Evolutionary conservation across 2,113 vertebrate species (phyloP).

Genomic region (Vicugna pacos): DNA sequence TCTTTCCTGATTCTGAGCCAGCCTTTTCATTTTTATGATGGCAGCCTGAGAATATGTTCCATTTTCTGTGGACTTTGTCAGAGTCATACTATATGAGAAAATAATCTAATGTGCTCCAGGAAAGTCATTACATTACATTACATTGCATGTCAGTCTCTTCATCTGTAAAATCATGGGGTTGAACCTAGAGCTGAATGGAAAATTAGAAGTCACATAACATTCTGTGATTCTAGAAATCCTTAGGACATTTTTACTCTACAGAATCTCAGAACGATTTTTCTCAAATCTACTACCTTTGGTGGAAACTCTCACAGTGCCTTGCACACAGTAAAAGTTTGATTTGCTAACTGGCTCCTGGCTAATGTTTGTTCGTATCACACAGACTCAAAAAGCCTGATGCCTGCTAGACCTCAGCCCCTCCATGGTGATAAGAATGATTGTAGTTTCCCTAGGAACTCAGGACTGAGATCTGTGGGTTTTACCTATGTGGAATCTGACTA

Average conservation of each 20-base stretch:
- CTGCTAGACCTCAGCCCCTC: constrained; percentile 50
- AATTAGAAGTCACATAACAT: constrained; percentile 51
- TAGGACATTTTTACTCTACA: constrained; percentile 32
- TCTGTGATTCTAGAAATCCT: constrained; percentile 54
- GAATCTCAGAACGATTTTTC: constrained; percentile 56
- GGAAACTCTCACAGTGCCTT: constrained; percentile 73
- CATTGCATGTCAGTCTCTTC: constrained; percentile 57
- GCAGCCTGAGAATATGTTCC: constrained; percentile 61
- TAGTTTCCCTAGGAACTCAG: constrained; percentile 46
- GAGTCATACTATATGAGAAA: constrained; percentile 56
- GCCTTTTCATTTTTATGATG: constrained; percentile 67
- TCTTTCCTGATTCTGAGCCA: constrained; percentile 65
- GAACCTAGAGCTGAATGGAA: constrained; percentile 54
- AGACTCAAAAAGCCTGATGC: constrained; percentile 58
- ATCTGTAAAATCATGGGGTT: constrained; percentile 56
- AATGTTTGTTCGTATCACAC: constrained; percentile 53
- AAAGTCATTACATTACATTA: constrained; percentile 11
- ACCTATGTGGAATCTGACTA: constrained; percentile 50
- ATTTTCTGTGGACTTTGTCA: constrained; percentile 69
- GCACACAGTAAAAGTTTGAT: constrained; percentile 53
- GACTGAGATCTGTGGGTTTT: constrained; percentile 40
- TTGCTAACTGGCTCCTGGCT: constrained; percentile 50
- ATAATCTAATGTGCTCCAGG: constrained; percentile 32
- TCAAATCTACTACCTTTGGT: constrained; percentile 14
- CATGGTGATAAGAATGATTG: constrained; percentile 52